Evolutionary conservation across 2,113 vertebrate species (phyloP).

Genomic region (Mixornis gularis): DNA sequence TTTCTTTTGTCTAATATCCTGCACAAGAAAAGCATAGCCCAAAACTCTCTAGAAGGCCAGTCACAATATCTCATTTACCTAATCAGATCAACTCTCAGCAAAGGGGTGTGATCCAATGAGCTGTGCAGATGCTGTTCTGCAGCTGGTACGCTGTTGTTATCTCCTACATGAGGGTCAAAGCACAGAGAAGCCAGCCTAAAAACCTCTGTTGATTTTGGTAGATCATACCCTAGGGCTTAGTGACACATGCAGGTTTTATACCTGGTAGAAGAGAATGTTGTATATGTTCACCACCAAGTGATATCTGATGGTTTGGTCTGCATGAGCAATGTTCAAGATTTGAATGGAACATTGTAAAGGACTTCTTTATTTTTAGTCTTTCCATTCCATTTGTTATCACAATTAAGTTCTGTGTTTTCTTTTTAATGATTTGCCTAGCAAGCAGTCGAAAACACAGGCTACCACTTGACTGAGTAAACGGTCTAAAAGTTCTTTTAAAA

Average conservation of each 20-base stretch:
- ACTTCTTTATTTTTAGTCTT: neutral
- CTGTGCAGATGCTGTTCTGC: neutral
- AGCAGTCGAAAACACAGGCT: neutral
- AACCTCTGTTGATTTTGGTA: neutral
- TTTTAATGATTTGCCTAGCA: neutral
- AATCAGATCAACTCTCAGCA: neutral
- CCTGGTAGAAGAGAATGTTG: neutral
- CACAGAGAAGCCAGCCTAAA: neutral
- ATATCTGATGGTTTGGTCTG: neutral
- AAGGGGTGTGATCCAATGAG: neutral
- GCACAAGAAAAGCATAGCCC: neutral
- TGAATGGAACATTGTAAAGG: neutral
- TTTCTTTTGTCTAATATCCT: neutral
- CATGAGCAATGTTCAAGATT: neutral
- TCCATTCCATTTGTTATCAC: neutral
- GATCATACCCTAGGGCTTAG: neutral
- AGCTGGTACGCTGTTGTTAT: neutral
- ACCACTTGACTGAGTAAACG: neutral
- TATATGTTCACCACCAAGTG: neutral
- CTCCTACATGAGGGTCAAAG: neutral
- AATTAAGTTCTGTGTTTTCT: neutral
- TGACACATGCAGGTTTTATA: neutral
- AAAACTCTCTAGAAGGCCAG: neutral
- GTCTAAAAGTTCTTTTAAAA: neutral
- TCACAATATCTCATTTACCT: neutral